Evolutionary conservation across 1,140 invertebrate species (phyloP).

Genomic region (Drosophila subpulchrella): DNA sequence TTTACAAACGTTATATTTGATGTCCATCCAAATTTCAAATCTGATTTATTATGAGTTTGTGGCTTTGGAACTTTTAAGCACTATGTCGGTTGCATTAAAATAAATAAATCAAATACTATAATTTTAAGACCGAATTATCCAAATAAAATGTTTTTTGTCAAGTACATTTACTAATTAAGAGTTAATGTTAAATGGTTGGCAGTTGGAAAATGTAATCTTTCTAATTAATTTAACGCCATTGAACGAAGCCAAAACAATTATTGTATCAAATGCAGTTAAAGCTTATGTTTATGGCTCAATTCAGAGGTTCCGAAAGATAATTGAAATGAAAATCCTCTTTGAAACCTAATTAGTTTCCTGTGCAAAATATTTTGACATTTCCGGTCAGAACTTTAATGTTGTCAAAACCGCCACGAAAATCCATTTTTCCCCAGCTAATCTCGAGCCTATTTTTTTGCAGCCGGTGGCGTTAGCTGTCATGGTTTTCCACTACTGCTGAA

Average conservation of each 20-base stretch:
- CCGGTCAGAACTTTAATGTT: constrained; percentile 49
- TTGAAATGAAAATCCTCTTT: constrained; percentile 5
- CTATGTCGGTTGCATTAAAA: too few species aligned
- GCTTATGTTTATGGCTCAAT: neutral
- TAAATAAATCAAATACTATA: too few species aligned
- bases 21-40: too few species aligned
- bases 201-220: neutral
- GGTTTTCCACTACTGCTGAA: constrained; percentile 38
- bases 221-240: neutral
- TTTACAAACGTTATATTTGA: too few species aligned
- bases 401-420: constrained; percentile 34
- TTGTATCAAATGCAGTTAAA: too few species aligned
- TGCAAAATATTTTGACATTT: constrained; percentile 63
- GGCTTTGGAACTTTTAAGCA: too few species aligned
- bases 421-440: constrained; percentile 60
- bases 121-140: too few species aligned
- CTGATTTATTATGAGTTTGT: too few species aligned
- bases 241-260: neutral
- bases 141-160: too few species aligned
- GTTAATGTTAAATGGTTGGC: too few species aligned
- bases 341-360: constrained; percentile 14
- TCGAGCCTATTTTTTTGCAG: constrained; percentile 60
- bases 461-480: constrained; percentile 59
- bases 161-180: too few species aligned
- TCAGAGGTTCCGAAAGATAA: neutral